These are phyloP conservation scores for Furcula furcula DNA, from an alignment of 2,888 invertebrate genomes.

Conservation along the genomic window DNA sequence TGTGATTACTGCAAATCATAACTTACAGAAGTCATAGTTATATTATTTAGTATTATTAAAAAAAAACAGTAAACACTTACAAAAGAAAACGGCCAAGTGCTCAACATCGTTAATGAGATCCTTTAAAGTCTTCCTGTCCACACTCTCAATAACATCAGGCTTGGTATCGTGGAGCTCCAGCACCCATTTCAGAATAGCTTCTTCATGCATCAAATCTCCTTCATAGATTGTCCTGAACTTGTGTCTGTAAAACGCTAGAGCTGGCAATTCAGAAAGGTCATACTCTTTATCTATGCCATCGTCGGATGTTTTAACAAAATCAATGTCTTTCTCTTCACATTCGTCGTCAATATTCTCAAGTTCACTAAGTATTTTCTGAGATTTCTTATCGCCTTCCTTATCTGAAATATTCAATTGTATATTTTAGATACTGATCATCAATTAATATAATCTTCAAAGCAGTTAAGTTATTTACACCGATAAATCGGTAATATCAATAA, in stretches of 20 bases:
- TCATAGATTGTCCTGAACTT: slow-evolving; percentile 94
- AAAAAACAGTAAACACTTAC: slow-evolving; percentile 82
- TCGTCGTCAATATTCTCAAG: slow-evolving; percentile 96
- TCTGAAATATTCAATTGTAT: slow-evolving; percentile 74
- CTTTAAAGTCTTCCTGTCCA: slow-evolving; percentile 94
- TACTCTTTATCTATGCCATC: slow-evolving; percentile 93
- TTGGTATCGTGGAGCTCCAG: slow-evolving; percentile 90
- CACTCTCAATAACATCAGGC: slow-evolving; percentile 94
- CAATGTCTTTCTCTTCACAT: slow-evolving; percentile 94
- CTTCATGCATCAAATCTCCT: slow-evolving; percentile 95
- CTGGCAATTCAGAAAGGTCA: slow-evolving; percentile 90
- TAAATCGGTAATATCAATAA: too few relatives aligned
- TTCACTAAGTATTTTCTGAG: slow-evolving; percentile 93
- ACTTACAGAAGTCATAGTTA: too few relatives aligned
- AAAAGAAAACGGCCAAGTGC: slow-evolving; percentile 95
- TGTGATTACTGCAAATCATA: too few relatives aligned
- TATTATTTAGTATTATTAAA: too few relatives aligned
- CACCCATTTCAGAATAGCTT: slow-evolving; percentile 95
- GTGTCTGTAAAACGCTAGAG: slow-evolving; percentile 92
- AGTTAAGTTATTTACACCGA: too few relatives aligned
- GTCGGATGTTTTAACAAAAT: slow-evolving; percentile 95
- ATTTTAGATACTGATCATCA: background rate
- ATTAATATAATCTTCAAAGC: background rate
- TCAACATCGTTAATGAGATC: slow-evolving; percentile 94
- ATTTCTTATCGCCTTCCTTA: slow-evolving; percentile 94